These are phyloP conservation scores for Bufo gargarizans DNA, from an alignment of 2,113 vertebrate species.

Conservation along the genomic window DNA sequence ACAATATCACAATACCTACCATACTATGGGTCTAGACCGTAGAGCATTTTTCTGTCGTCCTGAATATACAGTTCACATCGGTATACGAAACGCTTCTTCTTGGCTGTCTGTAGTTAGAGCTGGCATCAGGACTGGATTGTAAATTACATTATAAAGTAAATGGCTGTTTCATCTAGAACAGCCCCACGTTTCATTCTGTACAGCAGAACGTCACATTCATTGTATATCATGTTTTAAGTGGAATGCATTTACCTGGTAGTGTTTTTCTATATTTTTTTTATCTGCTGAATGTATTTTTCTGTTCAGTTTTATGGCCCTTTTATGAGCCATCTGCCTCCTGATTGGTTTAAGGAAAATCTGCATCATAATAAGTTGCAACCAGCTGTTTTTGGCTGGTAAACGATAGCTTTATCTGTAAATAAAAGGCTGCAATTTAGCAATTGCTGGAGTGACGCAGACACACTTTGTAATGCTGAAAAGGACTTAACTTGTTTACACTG, in stretches of 20 bases:
- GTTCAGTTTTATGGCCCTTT: slow-evolving; percentile 37
- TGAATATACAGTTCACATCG: background rate
- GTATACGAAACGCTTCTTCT: background rate
- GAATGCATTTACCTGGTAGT: background rate
- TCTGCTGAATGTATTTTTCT: slow-evolving; percentile 46
- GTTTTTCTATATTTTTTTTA: slow-evolving; percentile 33
- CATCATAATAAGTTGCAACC: slow-evolving; percentile 39
- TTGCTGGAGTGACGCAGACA: slow-evolving; percentile 41
- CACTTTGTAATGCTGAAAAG: slow-evolving; percentile 40
- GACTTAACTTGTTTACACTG: slow-evolving; percentile 48
- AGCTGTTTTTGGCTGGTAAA: slow-evolving; percentile 52
- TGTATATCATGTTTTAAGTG: slow-evolving; percentile 16
- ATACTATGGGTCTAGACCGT: too few relatives aligned
- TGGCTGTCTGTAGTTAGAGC: background rate
- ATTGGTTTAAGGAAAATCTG: slow-evolving; percentile 53
- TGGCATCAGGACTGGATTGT: background rate
- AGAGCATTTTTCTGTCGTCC: background rate
- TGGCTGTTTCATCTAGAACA: background rate
- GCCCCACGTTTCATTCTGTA: background rate
- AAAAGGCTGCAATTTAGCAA: slow-evolving; percentile 55
- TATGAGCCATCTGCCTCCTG: slow-evolving; percentile 34
- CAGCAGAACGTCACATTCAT: slow-evolving; percentile 17
- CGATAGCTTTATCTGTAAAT: slow-evolving; percentile 51
- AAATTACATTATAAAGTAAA: background rate
- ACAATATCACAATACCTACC: too few relatives aligned